Evolutionary conservation across 2,797 vertebrate genomes (phyloP).

Genomic region (Phoebastria nigripes): DNA sequence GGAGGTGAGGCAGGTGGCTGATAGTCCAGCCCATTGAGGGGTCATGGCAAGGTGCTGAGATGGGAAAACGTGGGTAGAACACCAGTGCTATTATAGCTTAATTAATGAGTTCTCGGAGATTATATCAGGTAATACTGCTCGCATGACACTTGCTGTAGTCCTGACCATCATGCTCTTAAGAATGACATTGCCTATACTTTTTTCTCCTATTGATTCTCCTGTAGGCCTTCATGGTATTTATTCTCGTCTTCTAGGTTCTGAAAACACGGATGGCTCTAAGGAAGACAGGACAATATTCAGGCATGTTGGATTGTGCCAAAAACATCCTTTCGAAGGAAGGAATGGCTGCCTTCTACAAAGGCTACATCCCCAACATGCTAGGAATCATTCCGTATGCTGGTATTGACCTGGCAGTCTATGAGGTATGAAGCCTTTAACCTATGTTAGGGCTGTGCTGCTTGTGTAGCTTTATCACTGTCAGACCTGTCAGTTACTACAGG

Average conservation of each 20-base stretch:
- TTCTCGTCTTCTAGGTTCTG: constrained; percentile 79
- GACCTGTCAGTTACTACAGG: neutral
- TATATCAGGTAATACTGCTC: neutral
- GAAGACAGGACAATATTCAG: constrained; percentile 89
- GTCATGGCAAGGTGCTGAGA: neutral
- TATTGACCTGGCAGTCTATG: constrained; percentile 94
- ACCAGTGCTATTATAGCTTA: neutral
- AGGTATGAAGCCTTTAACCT: constrained; percentile 76
- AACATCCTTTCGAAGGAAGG: constrained; percentile 87
- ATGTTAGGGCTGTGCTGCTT: neutral
- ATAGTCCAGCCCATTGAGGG: neutral
- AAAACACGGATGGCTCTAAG: constrained; percentile 92
- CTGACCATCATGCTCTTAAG: neutral
- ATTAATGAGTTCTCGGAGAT: neutral
- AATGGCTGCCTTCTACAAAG: constrained; percentile 90
- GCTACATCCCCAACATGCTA: constrained; percentile 93
- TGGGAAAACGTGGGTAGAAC: neutral
- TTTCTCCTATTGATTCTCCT: neutral
- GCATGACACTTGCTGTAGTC: neutral
- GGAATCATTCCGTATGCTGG: constrained; percentile 98
- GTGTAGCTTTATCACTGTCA: neutral
- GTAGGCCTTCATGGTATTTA: neutral
- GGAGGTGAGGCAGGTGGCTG: constrained; percentile 82
- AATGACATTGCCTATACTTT: fast-evolving
- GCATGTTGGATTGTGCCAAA: constrained; percentile 87